Base-by-base conservation (phyloP, 2,113 vertebrate species). In the Opisthocomus hoazin region DNA sequence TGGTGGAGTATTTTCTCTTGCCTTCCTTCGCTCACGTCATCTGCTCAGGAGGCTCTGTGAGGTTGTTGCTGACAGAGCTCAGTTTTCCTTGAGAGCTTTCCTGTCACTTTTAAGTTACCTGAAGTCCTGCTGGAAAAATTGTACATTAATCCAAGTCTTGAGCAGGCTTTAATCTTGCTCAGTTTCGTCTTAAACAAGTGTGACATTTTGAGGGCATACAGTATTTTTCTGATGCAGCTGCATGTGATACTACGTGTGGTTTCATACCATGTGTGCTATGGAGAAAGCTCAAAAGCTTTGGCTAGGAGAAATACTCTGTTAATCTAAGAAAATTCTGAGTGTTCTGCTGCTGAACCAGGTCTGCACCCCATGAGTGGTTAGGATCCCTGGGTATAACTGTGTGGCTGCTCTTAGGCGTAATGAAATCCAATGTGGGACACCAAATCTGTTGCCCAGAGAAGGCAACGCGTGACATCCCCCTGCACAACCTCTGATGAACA, bases 161-260 rank as follows among this genome's bases (percentile, higher is more conserved):
- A 88, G 93, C 68, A 94, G 79, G 43, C 84, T 95, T 95, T 93
- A 68, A 76, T 94, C 63, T 88, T 34, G 68, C 68, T 94, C 64
- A 36, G 65, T 69, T 89, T 48, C 24, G 12, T 24, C 39, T 71
- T 92, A 90, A 95, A 27, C 5, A 24, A 66, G 53, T 20, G 73
- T 93, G 95, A 92, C 86, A 11, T 71, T 95, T 95, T 84, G 88
- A 93, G 96, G 96, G 39, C 92, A 81, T 14, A 11, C 46, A 13
- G 41, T 0, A 0, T 74, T 93, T 74, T 80, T 22, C 54, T 78
- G 36, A 17, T 34, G 56, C 51, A 30, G 56, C 46, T 73, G 6
- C 29, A 3, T 27, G 39, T 1, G 2, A 14, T 54, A 6, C 58
- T 37, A 1, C 11, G 0, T 1, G 6, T 61, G 63, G 14, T 15